Conservation (phyloP, 2,797 vertebrate genomes). For the Mus spretus region DNA sequence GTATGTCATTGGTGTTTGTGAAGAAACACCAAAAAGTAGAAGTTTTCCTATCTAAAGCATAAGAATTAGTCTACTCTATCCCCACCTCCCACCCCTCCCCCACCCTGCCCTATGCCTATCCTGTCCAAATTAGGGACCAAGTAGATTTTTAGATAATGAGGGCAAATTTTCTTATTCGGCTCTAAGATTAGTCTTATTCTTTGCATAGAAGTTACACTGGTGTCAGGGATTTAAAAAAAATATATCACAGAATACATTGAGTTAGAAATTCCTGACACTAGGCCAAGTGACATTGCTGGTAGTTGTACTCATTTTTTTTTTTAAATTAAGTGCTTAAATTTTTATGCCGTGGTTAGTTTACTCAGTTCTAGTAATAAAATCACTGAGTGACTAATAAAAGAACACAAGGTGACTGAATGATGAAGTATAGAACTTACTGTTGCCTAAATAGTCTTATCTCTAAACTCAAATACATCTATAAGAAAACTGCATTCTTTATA, state of each 20-base stretch:
- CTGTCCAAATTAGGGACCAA: conserved; percentile 50
- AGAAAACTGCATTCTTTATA: conserved; percentile 82
- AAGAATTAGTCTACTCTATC: conserved; percentile 39
- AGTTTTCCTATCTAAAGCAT: conserved; percentile 61
- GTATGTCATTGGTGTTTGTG: conserved; percentile 83
- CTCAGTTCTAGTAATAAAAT: conserved; percentile 61
- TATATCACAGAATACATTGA: conserved; percentile 51
- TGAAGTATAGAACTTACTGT: conserved; percentile 76
- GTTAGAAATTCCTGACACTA: conserved; percentile 79
- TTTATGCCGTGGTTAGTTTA: conserved; percentile 53
- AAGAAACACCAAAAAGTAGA: conserved; percentile 75
- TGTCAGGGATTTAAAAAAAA: conserved; percentile 64
- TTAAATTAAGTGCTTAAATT: conserved; percentile 70
- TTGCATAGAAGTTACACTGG: conserved; percentile 67
- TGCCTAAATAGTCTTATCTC: conserved; percentile 81
- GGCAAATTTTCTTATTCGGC: conserved; percentile 61
- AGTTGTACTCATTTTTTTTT: conserved; percentile 56
- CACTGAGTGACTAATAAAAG: conserved; percentile 44
- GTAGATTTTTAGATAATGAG: conserved; percentile 61
- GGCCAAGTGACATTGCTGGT: conserved; percentile 70
- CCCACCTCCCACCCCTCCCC: neutral
- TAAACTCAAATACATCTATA: conserved; percentile 81
- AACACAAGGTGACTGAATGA: conserved; percentile 69
- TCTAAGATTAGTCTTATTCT: conserved; percentile 73
- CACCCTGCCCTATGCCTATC: neutral